These are phyloP conservation scores for Agrilus mali DNA, from an alignment of 2,888 invertebrate species.

Conservation along the genomic window DNA sequence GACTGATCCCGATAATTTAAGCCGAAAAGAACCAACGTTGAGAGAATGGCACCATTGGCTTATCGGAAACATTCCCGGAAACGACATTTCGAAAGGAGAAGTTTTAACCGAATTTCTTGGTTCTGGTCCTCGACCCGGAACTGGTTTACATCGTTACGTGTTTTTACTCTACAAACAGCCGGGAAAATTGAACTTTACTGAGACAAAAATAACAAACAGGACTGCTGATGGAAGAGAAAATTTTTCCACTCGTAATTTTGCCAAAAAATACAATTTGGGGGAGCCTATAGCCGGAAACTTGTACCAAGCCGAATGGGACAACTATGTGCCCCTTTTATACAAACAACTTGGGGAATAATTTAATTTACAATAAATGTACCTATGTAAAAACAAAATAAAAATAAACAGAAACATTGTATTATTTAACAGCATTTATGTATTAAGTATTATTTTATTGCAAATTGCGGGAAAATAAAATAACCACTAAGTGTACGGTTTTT, in stretches of 20 bases:
- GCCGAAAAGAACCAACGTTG: conserved; percentile 61
- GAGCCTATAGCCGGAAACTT: conserved; percentile 16
- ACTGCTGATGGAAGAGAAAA: conserved; percentile 14
- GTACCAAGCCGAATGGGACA: conserved; percentile 15
- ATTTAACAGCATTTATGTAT: too few relatives aligned
- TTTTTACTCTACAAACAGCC: conserved; percentile 40
- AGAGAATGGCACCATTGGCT: conserved; percentile 91
- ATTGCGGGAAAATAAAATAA: too few relatives aligned
- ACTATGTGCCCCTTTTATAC: neutral
- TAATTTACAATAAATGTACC: too few relatives aligned
- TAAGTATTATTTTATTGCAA: too few relatives aligned
- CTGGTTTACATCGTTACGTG: conserved; percentile 55
- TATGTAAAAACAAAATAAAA: too few relatives aligned
- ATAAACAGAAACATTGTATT: too few relatives aligned
- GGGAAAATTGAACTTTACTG: conserved; percentile 20
- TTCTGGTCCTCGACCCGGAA: conserved; percentile 65
- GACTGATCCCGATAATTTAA: conserved; percentile 86
- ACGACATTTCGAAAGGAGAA: conserved; percentile 56
- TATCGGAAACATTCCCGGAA: conserved; percentile 75
- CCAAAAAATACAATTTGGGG: conserved; percentile 14
- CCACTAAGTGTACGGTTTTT: too few relatives aligned
- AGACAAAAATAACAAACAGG: conserved; percentile 18
- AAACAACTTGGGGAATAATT: too few relatives aligned
- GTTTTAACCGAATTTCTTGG: conserved; percentile 67
- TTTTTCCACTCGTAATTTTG: conserved; percentile 13